A percentile compares a stretch with the other conserved stretches of the same genome.
phyloP scores from a whole-genome alignment of 2,113 vertebrate genomes.

The Erythrocercus mccallii region DNA sequence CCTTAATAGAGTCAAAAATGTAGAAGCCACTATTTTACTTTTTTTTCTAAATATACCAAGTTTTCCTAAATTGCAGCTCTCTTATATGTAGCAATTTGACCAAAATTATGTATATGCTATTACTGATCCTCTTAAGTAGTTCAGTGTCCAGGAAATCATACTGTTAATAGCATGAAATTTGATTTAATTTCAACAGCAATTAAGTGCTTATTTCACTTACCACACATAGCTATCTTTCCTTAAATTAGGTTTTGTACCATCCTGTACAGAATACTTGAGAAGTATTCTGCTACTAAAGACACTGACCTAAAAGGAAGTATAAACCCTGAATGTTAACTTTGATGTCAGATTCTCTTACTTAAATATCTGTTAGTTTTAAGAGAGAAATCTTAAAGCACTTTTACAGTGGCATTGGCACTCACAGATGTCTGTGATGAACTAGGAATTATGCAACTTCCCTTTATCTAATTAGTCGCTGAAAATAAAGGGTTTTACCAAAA shows the following conservation, averaged over 20 bases:
- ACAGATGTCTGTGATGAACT: not conserved
- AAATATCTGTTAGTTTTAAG: not conserved
- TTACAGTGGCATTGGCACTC: not conserved
- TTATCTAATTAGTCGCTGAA: not conserved
- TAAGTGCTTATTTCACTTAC: not conserved
- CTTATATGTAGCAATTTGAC: not conserved
- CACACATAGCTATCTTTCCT: not conserved
- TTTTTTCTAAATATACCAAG: not conserved
- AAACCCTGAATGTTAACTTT: not conserved
- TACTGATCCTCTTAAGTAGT: not conserved
- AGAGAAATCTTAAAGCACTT: not conserved
- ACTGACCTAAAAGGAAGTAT: not conserved
- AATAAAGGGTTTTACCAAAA: not conserved
- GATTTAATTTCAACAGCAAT: not conserved
- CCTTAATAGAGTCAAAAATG: not conserved
- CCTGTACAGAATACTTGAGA: not conserved
- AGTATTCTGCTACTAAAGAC: not conserved
- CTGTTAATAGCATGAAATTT: not conserved
- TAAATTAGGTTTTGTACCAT: not conserved
- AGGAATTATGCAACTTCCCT: not conserved
- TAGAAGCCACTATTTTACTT: not conserved
- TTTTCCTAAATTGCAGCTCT: not conserved
- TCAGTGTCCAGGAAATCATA: not conserved
- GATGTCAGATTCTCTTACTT: not conserved
- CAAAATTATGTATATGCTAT: not conserved